Evolutionary conservation across 2,113 vertebrate species (phyloP).

Genomic region (Neotoma lepida): DNA sequence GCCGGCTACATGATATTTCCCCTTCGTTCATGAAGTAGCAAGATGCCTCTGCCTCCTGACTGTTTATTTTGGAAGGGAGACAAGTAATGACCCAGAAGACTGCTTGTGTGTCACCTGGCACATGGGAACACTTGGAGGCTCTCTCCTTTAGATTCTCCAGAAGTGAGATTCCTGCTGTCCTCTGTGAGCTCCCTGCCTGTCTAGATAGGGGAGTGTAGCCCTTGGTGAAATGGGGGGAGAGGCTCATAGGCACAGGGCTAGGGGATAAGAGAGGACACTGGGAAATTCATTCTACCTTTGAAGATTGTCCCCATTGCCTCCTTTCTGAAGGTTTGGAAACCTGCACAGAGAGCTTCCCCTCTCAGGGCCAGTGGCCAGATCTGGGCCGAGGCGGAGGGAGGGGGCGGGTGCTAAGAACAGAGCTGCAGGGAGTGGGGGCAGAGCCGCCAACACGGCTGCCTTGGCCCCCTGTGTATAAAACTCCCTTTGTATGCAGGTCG

Average conservation of each 20-base stretch:
- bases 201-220: not conserved
- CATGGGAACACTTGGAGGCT: not conserved
- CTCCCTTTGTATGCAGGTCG: conserved; percentile 71
- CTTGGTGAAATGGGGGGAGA: not conserved
- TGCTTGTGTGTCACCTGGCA: not conserved
- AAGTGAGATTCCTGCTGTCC: not conserved
- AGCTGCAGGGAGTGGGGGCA: not conserved
- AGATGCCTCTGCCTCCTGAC: conserved; percentile 12
- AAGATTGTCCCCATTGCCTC: not conserved
- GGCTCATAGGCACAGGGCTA: not conserved
- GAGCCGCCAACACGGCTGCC: not conserved
- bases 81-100: not conserved
- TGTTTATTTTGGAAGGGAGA: conserved; percentile 37
- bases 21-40: not conserved
- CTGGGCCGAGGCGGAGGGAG: conserved; percentile 11
- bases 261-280: not conserved
- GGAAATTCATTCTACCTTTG: not conserved
- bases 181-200: not conserved
- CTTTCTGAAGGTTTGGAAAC: conserved; percentile 59
- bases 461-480: conserved; percentile 52
- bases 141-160: not conserved
- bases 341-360: conserved; percentile 36
- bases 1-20: not conserved
- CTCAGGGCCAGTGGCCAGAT: conserved; percentile 52
- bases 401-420: too few species aligned